Conservation (phyloP, 1,140 invertebrate species). For the Diachasma alloeum region DNA sequence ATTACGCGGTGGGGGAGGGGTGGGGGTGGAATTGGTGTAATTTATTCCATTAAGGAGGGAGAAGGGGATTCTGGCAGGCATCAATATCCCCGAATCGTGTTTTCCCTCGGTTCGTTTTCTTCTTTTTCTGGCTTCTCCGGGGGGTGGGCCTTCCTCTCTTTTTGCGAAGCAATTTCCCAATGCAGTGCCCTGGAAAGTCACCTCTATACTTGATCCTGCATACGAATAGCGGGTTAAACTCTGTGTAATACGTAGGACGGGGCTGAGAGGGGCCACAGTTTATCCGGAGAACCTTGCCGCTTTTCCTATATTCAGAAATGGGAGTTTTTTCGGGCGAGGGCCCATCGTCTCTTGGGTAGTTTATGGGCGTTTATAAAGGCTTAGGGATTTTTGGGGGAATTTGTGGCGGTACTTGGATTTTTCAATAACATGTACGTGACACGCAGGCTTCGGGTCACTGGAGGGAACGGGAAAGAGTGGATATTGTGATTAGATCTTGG, state of each 20-base stretch:
- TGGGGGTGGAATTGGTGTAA: not conserved
- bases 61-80: not conserved
- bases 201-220: constrained; percentile 4
- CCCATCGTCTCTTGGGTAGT: not conserved
- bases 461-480: not conserved
- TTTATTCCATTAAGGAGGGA: not conserved
- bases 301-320: constrained; percentile 1
- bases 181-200: not conserved
- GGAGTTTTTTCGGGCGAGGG: not conserved
- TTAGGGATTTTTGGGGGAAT: not conserved
- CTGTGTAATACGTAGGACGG: not conserved
- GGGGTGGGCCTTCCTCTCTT: not conserved
- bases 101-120: not conserved
- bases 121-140: not conserved
- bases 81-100: not conserved
- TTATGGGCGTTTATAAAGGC: not conserved
- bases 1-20: not conserved
- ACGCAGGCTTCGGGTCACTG: not conserved
- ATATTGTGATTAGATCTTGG: not conserved
- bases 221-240: constrained; percentile 7
- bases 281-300: not conserved
- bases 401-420: not conserved
- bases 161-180: not conserved
- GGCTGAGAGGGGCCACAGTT: not conserved
- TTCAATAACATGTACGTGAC: not conserved